Evolutionary conservation across 2,113 vertebrate species (phyloP).

Genomic region (Callithrix jacchus): DNA sequence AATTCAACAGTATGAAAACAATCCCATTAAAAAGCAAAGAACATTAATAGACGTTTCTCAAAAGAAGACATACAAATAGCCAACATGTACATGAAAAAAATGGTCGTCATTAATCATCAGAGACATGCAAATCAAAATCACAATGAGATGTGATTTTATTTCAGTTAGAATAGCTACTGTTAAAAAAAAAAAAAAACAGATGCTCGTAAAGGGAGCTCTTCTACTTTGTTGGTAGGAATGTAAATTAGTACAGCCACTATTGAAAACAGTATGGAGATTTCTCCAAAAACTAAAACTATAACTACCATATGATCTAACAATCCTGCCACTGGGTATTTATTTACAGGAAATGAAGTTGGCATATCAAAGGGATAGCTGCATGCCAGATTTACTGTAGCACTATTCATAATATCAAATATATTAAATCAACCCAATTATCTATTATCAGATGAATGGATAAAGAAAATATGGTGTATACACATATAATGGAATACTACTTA

Average conservation of each 20-base stretch:
- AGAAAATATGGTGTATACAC: background rate
- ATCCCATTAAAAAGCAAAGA: background rate
- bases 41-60: background rate
- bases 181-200: background rate
- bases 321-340: background rate
- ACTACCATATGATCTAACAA: background rate
- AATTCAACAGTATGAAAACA: background rate
- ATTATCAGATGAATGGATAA: background rate
- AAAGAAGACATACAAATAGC: background rate
- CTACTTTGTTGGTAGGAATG: background rate
- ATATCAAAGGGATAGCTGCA: background rate
- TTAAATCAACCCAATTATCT: background rate
- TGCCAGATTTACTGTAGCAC: background rate
- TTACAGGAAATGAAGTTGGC: background rate
- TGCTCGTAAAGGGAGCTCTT: background rate
- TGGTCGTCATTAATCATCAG: background rate
- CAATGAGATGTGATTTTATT: background rate
- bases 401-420: background rate
- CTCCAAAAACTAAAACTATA: background rate
- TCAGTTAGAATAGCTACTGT: background rate
- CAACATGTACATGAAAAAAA: background rate
- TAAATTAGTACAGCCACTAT: background rate
- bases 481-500: background rate
- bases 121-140: background rate
- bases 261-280: background rate